Evolutionary conservation across 2,888 invertebrate genomes (phyloP).

Genomic region (Drosophila melanocephala): DNA sequence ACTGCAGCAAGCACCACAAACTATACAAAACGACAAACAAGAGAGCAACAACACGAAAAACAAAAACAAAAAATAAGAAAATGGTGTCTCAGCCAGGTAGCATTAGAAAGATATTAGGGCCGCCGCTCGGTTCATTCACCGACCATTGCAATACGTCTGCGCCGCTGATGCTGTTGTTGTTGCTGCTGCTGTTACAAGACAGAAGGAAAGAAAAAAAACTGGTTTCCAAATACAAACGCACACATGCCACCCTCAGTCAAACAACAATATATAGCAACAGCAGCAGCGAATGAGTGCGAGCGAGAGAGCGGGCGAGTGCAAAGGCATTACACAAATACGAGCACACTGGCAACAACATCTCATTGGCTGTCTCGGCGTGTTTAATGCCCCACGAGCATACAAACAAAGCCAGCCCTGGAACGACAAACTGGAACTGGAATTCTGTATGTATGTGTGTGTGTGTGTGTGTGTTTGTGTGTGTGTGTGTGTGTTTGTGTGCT

Average conservation of each 20-base stretch:
- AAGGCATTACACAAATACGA: slow-evolving; percentile 72
- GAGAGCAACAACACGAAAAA: slow-evolving; percentile 18
- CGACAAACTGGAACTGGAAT: slow-evolving; percentile 74
- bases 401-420: slow-evolving; percentile 70
- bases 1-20: slow-evolving; percentile 42
- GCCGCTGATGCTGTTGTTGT: slow-evolving; percentile 47
- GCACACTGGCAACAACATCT: slow-evolving; percentile 76
- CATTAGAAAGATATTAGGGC: slow-evolving; percentile 75
- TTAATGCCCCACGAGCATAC: slow-evolving; percentile 62
- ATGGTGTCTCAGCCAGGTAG: slow-evolving; percentile 79
- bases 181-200: slow-evolving; percentile 41
- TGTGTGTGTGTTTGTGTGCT: slow-evolving; percentile 29
- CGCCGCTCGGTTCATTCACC: slow-evolving; percentile 81
- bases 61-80: slow-evolving; percentile 55
- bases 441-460: slow-evolving; percentile 21
- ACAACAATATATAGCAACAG: slow-evolving; percentile 47
- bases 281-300: slow-evolving; percentile 36
- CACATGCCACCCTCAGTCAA: slow-evolving; percentile 66
- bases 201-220: slow-evolving; percentile 54
- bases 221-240: slow-evolving; percentile 67
- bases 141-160: slow-evolving; percentile 77
- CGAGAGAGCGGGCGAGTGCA: slow-evolving; percentile 57
- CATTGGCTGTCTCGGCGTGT: slow-evolving; percentile 82
- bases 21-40: slow-evolving; percentile 42
- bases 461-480: slow-evolving; percentile 1